phyloP scores from a whole-genome alignment of 2,113 vertebrate genomes.

The Clarias batrachus region DNA sequence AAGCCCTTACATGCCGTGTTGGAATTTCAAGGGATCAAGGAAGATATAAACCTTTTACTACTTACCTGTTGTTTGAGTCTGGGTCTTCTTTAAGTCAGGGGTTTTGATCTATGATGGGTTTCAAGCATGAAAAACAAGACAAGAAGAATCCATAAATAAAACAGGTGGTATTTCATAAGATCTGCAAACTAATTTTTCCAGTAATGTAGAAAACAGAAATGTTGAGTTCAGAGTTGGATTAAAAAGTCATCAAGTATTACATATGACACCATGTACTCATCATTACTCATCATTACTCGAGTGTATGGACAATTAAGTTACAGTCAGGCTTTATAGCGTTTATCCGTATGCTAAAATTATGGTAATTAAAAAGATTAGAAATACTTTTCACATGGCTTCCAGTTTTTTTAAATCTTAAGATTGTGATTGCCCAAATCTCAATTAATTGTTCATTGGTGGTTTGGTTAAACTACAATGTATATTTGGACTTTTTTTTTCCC shows the following conservation, averaged over 20 bases:
- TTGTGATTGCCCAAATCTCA: neutral
- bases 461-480: neutral
- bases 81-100: neutral
- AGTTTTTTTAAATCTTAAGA: too few species aligned
- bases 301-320: neutral
- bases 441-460: neutral
- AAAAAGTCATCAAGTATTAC: slow-evolving; percentile 65
- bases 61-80: neutral
- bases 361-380: neutral
- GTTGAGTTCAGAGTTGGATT: slow-evolving; percentile 78
- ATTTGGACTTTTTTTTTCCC: too few species aligned
- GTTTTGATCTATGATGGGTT: neutral
- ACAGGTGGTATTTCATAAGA: neutral
- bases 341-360: neutral
- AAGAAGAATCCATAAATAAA: neutral
- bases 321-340: neutral
- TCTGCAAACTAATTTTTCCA: neutral
- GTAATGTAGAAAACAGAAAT: too few species aligned
- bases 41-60: neutral
- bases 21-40: too few species aligned
- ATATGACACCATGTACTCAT: slow-evolving; percentile 65
- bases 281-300: slow-evolving; percentile 67
- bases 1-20: neutral
- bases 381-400: neutral
- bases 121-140: neutral